Evolutionary conservation across 2,888 invertebrate genomes (phyloP).

Genomic region (Panopea generosa): DNA sequence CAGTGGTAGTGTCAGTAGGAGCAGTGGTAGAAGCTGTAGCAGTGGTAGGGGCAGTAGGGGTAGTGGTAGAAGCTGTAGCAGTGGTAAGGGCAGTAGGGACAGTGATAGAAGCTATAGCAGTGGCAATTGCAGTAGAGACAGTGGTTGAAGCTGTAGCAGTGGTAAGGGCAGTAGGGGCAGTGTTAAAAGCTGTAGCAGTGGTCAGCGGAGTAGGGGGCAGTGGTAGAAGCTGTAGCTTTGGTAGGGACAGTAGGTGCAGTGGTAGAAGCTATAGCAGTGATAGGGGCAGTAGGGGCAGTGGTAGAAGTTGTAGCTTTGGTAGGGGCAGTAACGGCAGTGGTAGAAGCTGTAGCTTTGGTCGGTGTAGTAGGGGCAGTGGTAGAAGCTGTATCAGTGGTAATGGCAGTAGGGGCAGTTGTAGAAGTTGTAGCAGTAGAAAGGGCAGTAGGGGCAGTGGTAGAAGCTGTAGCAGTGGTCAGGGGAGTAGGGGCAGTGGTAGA

Average conservation of each 20-base stretch:
- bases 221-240: too few relatives aligned
- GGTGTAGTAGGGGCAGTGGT: background rate
- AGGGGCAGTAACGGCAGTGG: background rate
- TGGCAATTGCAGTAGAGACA: background rate
- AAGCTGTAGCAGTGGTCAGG: background rate
- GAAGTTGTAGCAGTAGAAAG: background rate
- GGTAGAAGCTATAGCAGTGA: slow-evolving; percentile 1
- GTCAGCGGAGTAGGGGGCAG: too few relatives aligned
- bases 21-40: too few relatives aligned
- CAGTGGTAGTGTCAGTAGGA: background rate
- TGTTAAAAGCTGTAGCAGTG: too few relatives aligned
- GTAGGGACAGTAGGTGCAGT: background rate
- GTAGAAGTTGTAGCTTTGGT: background rate
- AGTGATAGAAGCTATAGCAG: background rate
- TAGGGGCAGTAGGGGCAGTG: background rate
- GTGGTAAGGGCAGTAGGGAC: background rate
- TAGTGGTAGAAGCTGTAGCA: too few relatives aligned
- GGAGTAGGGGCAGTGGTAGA: background rate
- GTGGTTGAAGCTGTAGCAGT: background rate
- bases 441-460: slow-evolving; percentile 4
- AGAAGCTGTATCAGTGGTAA: background rate
- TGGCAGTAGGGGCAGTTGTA: slow-evolving; percentile 6
- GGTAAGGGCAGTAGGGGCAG: too few relatives aligned
- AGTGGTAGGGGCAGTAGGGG: too few relatives aligned
- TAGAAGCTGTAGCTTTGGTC: background rate